Evolutionary conservation across 2,888 invertebrate species (phyloP).

Genomic region (Sipha maydis): DNA sequence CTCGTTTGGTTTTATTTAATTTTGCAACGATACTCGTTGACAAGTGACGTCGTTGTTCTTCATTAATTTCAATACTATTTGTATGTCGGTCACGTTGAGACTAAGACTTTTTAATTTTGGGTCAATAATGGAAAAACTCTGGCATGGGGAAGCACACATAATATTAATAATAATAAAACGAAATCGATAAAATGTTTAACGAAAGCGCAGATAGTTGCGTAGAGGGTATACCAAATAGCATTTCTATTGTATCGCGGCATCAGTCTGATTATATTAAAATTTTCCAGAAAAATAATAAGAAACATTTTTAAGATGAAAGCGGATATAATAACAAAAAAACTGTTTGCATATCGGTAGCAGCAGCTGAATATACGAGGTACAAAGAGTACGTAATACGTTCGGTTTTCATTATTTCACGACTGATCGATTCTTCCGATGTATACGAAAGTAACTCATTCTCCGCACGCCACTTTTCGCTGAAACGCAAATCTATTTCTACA

Average conservation of each 20-base stretch:
- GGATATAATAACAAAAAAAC: not conserved
- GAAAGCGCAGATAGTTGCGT: not conserved
- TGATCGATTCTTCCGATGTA: not conserved
- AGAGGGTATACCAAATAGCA: not conserved
- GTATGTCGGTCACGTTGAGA: no score
- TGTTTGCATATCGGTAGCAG: not conserved
- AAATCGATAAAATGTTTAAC: no score
- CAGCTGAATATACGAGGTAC: not conserved
- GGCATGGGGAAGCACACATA: no score
- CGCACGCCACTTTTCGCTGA: not conserved
- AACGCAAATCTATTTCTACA: not conserved
- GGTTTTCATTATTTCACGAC: not conserved
- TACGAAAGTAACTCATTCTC: not conserved
- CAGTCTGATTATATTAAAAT: conserved; percentile 18
- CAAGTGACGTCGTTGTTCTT: no score
- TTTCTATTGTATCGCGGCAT: not conserved
- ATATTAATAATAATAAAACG: no score
- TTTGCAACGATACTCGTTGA: no score
- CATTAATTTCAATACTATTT: no score
- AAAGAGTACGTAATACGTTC: not conserved
- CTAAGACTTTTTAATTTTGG: no score
- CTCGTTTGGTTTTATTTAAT: no score
- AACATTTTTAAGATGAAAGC: conserved; percentile 26
- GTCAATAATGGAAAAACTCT: no score
- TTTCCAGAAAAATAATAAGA: not conserved